Conservation (phyloP, 1,140 invertebrate species). For the Orchesella cincta region DNA sequence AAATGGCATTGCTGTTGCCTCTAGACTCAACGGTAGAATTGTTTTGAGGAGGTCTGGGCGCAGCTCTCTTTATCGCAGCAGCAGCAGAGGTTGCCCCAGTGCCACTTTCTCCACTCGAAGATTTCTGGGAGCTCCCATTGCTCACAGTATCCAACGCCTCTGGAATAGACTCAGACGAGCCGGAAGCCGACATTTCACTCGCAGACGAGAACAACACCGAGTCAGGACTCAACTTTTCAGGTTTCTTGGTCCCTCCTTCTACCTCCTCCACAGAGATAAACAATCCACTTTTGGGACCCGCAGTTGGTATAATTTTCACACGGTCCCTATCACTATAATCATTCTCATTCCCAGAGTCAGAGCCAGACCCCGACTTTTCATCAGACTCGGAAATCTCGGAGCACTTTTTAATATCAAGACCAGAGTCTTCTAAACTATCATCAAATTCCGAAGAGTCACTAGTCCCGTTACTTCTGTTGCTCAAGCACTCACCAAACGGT, state of each 20-base stretch:
- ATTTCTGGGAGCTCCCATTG: not conserved
- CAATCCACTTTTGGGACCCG: constrained; percentile 24
- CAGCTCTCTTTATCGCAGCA: not conserved
- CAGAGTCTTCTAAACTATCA: constrained; percentile 50
- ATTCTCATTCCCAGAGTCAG: constrained; percentile 48
- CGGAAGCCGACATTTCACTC: constrained; percentile 46
- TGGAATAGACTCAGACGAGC: constrained; percentile 47
- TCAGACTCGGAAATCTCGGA: constrained; percentile 45
- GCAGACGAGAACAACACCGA: constrained; percentile 47
- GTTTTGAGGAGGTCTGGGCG: constrained; percentile 1
- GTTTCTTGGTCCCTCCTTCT: constrained; percentile 31
- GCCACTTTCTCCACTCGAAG: not conserved
- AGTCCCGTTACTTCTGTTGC: constrained; percentile 26
- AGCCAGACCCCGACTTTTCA: constrained; percentile 45
- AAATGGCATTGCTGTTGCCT: not conserved
- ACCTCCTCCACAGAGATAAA: constrained; percentile 47
- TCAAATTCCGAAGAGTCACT: constrained; percentile 41
- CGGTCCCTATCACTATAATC: constrained; percentile 43
- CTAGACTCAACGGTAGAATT: not conserved
- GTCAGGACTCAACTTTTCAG: constrained; percentile 49
- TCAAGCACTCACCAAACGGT: constrained; percentile 12
- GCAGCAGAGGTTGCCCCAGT: not conserved
- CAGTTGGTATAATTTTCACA: not conserved
- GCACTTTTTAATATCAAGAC: constrained; percentile 44
- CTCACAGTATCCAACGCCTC: constrained; percentile 22